phyloP scores from a whole-genome alignment of 1,140 invertebrate genomes.

The Heliothis virescens region DNA sequence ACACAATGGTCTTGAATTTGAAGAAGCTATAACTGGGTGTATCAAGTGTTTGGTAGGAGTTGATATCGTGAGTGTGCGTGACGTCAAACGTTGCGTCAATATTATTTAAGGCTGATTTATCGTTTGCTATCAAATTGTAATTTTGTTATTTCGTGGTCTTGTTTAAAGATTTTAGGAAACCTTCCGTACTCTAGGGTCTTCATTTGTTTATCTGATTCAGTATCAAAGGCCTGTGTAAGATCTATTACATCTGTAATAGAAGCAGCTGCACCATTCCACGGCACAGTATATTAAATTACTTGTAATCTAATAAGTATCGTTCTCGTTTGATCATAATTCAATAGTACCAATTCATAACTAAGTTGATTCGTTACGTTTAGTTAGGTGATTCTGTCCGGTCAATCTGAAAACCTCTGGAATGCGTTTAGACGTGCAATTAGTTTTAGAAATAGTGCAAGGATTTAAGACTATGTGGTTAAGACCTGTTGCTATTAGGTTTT shows the following conservation, averaged over 20 bases:
- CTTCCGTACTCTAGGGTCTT: neutral
- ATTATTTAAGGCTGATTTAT: constrained; percentile 21
- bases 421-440: constrained; percentile 4
- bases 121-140: constrained; percentile 7
- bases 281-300: constrained; percentile 31
- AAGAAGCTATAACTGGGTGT: constrained; percentile 9
- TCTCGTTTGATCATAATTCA: constrained; percentile 45
- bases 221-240: neutral
- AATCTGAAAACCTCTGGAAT: constrained; percentile 19
- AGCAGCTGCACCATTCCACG: neutral
- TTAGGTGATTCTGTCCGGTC: constrained; percentile 15
- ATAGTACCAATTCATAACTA: constrained; percentile 28
- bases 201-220: neutral
- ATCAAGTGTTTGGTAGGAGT: constrained; percentile 19
- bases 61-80: constrained; percentile 14
- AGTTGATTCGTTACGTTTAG: constrained; percentile 39
- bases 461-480: too few relatives aligned
- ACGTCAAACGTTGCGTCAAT: constrained; percentile 29
- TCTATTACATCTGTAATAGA: constrained; percentile 11
- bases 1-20: neutral
- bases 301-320: constrained; percentile 47
- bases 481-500: too few relatives aligned
- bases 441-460: neutral
- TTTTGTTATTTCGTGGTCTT: neutral
- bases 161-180: neutral